Base-by-base conservation (phyloP, 1,140 invertebrate genomes). In the Apis cerana region DNA sequence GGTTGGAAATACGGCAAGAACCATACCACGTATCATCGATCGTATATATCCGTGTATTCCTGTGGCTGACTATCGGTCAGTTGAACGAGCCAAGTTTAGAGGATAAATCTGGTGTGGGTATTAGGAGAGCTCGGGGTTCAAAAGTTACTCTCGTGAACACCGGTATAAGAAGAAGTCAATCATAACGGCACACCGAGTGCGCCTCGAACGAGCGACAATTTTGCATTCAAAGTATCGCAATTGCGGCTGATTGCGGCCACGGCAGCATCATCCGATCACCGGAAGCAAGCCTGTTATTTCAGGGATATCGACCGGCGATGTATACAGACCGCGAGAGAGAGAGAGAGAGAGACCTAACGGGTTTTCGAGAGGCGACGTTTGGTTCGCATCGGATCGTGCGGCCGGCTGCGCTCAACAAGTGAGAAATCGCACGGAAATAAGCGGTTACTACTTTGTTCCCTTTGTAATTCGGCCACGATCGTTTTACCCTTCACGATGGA, bases 281-380 rank as follows among this genome's bases (percentile, higher is more conserved):
- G 80, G 80, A 78, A 82, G 80, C 75, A 82, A 82, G 80, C 75
- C 80, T 82, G 80, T 82, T 82, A 82, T 82, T 82, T 82, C 48
- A 70, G 80, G 56, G 27, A 71, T 82, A 77, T 78, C 74, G 56
- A 27, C 67, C 78, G 67, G 50, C 80, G 48, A 4, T 82, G 64
- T 76, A 43, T 43, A 82, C 80, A 27, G 27, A 68, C 80, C 64
- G 72, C 64, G 74, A 61, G 33, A 33, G 33, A 33, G 33, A 33
- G 33, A 33, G 33, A 33, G 33, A 33, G 33, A 33, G 33, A 33
- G 69, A 76, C 64, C 48, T 82, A 82, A 82, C 80, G 80, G 80
- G 80, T 82, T 59, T 59, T 69, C 27, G n/a, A 58, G 23, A 54
- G 50, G 59, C 64, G 75, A 70, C 74, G 80, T 77, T 68, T 69